Percentiles rank a stretch among this genome's conserved stretches.
phyloP scores from a whole-genome alignment of 2,113 vertebrate species.

The Antigone vipio region DNA sequence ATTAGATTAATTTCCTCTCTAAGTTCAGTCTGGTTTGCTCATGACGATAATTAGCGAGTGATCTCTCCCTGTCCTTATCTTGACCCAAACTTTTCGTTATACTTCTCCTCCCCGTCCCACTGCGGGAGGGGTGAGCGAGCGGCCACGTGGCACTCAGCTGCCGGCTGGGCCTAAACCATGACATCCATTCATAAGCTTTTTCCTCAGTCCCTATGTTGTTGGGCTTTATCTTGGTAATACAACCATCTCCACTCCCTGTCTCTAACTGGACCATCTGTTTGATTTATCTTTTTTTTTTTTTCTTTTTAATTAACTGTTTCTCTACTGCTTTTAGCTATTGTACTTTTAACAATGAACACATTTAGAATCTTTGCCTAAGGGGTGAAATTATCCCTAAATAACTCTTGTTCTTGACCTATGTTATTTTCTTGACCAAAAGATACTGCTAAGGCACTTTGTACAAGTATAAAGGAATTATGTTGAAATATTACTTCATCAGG shows the following conservation, averaged over 20 bases:
- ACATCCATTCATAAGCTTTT: background rate
- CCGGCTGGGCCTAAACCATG: too few species aligned
- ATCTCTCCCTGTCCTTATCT: too few species aligned
- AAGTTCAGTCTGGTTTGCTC: too few species aligned
- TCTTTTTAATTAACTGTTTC: background rate
- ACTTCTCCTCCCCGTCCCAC: too few species aligned
- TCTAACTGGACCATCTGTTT: background rate
- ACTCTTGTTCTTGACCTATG: background rate
- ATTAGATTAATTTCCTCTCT: too few species aligned
- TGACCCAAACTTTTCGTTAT: too few species aligned
- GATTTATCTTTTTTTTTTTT: background rate
- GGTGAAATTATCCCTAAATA: background rate
- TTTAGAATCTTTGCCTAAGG: background rate
- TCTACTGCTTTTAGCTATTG: background rate
- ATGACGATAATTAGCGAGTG: too few species aligned
- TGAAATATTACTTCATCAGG: background rate
- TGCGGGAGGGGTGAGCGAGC: too few species aligned
- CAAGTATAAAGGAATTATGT: background rate
- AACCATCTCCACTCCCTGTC: background rate
- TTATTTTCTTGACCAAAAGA: background rate
- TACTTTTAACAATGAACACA: background rate
- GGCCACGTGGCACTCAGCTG: too few species aligned
- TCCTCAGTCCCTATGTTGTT: background rate
- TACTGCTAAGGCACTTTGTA: background rate
- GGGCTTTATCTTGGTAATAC: background rate